These are phyloP conservation scores for Callocephalon fimbriatum DNA, from an alignment of 2,113 vertebrate genomes.

Conservation along the genomic window DNA sequence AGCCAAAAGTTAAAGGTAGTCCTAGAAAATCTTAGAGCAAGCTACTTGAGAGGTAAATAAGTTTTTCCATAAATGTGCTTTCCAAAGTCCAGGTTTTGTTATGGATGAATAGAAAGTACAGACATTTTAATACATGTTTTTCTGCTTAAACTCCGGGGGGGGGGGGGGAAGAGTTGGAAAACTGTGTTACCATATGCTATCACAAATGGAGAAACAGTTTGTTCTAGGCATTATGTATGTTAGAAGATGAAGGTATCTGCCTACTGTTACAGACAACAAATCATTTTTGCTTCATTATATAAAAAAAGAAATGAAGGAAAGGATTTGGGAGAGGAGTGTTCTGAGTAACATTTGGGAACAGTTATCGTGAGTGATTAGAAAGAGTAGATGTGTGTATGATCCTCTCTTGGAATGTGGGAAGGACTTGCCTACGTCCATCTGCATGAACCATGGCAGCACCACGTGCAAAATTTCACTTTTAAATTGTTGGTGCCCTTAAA, in stretches of 20 bases:
- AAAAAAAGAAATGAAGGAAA: conserved; percentile 27
- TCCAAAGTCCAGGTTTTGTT: conserved; percentile 20
- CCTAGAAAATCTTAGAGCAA: not conserved
- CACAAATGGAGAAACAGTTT: conserved; percentile 69
- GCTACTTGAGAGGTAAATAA: not conserved
- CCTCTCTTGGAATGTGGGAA: not conserved
- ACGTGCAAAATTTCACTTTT: not conserved
- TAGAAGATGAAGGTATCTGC: conserved; percentile 60
- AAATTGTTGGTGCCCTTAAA: not conserved
- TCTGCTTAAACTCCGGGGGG: not conserved
- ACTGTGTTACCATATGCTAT: conserved; percentile 55
- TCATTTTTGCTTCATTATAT: not conserved
- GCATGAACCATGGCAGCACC: not conserved
- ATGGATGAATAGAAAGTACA: not conserved
- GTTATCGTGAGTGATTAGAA: conserved; percentile 3
- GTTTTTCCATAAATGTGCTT: not conserved
- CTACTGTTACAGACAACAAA: conserved; percentile 44
- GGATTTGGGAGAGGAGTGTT: conserved; percentile 8
- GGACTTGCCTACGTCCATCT: conserved; percentile 13
- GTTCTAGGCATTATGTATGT: conserved; percentile 52
- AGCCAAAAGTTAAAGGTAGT: not conserved
- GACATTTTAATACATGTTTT: conserved; percentile 13
- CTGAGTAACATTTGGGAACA: conserved; percentile 14
- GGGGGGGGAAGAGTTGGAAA: not conserved
- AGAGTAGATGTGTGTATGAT: not conserved